These are phyloP conservation scores for Thymallus thymallus DNA, from an alignment of 2,113 vertebrate species.

Conservation along the genomic window DNA sequence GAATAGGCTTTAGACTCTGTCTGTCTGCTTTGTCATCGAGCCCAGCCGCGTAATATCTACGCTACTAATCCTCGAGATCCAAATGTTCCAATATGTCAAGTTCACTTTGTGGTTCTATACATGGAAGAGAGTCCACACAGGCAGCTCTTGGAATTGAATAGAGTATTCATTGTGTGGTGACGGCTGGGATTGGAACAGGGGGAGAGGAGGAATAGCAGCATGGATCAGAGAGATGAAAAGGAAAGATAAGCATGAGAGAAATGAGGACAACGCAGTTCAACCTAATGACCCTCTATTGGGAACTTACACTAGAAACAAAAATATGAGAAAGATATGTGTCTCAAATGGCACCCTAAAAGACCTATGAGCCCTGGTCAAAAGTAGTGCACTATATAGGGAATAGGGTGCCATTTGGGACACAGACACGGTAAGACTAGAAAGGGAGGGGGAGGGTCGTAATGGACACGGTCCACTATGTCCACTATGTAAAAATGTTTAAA, in stretches of 20 bases:
- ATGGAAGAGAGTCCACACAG: conserved; percentile 1
- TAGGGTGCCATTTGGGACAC: too few species aligned
- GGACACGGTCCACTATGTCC: conserved; percentile 13
- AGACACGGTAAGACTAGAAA: conserved; percentile 38
- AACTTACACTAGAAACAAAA: background rate
- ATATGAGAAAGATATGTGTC: too few species aligned
- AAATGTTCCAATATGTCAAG: conserved; percentile 49
- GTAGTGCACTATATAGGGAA: too few species aligned
- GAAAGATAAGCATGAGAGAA: conserved; percentile 13
- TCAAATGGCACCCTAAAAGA: too few species aligned
- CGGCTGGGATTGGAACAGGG: background rate
- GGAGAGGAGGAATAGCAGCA: background rate
- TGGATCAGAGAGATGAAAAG: conserved; percentile 20
- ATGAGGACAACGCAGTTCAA: conserved; percentile 8
- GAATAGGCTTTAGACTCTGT: conserved; percentile 33
- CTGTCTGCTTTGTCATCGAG: conserved; percentile 33
- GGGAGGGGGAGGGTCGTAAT: conserved; percentile 34
- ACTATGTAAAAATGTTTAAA: conserved; percentile 39
- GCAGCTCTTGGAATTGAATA: background rate
- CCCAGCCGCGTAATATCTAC: conserved; percentile 32
- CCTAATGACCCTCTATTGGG: conserved; percentile 10
- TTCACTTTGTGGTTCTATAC: conserved; percentile 33
- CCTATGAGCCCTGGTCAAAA: too few species aligned
- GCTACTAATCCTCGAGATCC: conserved; percentile 22
- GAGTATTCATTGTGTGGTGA: background rate